phyloP scores from a whole-genome alignment of 2,888 invertebrate genomes.

The Torymus tubicola region DNA sequence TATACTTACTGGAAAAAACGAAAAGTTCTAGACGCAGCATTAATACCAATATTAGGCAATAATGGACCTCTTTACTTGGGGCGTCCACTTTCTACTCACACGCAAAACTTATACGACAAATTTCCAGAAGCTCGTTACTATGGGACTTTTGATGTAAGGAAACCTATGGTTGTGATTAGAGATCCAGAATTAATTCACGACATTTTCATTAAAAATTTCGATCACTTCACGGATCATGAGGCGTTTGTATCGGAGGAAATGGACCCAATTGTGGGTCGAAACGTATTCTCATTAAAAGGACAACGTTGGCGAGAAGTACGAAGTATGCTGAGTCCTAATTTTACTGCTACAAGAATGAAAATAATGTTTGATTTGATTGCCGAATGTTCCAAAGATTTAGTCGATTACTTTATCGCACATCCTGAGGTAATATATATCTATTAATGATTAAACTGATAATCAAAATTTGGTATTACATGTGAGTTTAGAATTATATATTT shows the following conservation, averaged over 20 bases:
- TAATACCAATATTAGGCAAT: slow-evolving; percentile 58
- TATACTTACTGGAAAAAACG: slow-evolving; percentile 62
- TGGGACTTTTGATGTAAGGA: slow-evolving; percentile 66
- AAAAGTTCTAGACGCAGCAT: slow-evolving; percentile 58
- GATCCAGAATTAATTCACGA: slow-evolving; percentile 71
- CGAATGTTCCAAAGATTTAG: slow-evolving; percentile 65
- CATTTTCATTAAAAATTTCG: slow-evolving; percentile 67
- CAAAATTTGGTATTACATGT: no score
- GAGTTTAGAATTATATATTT: neutral
- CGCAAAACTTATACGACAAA: slow-evolving; percentile 55
- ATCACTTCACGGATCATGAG: slow-evolving; percentile 68
- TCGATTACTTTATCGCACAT: slow-evolving; percentile 62
- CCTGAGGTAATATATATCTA: slow-evolving; percentile 56
- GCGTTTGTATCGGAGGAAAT: slow-evolving; percentile 64
- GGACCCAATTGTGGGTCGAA: slow-evolving; percentile 69
- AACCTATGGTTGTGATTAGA: slow-evolving; percentile 65
- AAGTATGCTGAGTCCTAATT: slow-evolving; percentile 66
- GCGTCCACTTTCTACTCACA: slow-evolving; percentile 17
- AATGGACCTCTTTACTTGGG: slow-evolving; percentile 57
- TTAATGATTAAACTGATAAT: no score
- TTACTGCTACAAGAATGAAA: slow-evolving; percentile 69
- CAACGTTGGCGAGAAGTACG: slow-evolving; percentile 69
- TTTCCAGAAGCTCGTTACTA: slow-evolving; percentile 58
- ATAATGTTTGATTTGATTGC: slow-evolving; percentile 65
- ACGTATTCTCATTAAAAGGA: slow-evolving; percentile 68